Evolutionary conservation across 2,113 vertebrate species (phyloP).

Genomic region (Pheucticus melanocephalus): DNA sequence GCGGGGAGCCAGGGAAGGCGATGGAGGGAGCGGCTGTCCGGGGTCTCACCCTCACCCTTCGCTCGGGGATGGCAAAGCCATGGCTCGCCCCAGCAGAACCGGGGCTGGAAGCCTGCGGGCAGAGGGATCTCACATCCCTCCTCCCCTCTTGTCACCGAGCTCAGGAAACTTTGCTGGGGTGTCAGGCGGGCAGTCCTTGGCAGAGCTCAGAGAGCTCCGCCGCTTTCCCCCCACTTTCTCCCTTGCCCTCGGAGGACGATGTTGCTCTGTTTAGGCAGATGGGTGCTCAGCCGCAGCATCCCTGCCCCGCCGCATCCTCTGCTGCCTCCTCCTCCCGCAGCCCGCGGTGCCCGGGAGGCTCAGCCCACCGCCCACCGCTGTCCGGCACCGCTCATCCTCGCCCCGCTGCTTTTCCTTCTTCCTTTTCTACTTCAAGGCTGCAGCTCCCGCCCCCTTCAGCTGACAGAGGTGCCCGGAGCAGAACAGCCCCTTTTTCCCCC

Average conservation of each 20-base stretch:
- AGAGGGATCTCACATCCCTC: background rate
- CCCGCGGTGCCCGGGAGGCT: background rate
- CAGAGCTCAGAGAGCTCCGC: background rate
- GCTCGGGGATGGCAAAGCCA: background rate
- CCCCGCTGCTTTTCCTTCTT: background rate
- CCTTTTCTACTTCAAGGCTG: conserved; percentile 24
- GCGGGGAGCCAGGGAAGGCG: background rate
- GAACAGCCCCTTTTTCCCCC: background rate
- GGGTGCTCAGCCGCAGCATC: background rate
- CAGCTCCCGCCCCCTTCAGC: conserved; percentile 42
- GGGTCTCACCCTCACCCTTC: background rate
- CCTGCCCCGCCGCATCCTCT: background rate
- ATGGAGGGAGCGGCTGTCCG: background rate
- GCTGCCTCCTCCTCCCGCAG: background rate
- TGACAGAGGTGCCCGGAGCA: conserved; percentile 1
- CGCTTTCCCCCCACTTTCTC: background rate
- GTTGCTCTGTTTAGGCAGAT: background rate
- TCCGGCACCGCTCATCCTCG: background rate
- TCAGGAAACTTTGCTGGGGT: conserved; percentile 30
- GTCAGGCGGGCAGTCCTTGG: background rate
- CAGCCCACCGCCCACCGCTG: background rate
- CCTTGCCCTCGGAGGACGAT: background rate
- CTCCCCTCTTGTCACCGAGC: background rate
- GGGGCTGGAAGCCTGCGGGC: background rate
- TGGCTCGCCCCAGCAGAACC: background rate